A percentile compares a stretch with the other conserved stretches of the same genome.
Conservation (phyloP, 2,888 invertebrate genomes). For the Alitta virens region DNA sequence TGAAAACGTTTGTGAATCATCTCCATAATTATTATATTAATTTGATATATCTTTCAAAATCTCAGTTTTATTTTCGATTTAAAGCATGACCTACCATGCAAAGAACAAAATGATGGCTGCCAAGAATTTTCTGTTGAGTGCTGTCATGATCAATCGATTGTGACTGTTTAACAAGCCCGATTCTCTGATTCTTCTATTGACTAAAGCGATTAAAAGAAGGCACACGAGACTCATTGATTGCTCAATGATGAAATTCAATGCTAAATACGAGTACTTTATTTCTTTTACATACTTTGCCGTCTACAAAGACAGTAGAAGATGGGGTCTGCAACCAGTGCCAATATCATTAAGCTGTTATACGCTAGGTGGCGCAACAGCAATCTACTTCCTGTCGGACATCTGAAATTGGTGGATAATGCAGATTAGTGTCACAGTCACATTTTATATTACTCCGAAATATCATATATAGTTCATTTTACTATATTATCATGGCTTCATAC, state of each 20-base stretch:
- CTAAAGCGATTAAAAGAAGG: too few species aligned
- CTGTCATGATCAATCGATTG: conserved; percentile 5
- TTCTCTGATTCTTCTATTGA: conserved; percentile 6
- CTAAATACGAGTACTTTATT: too few species aligned
- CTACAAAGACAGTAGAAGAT: conserved; percentile 1
- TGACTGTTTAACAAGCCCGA: conserved; percentile 13
- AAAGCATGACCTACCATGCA: conserved; percentile 10
- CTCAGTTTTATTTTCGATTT: too few species aligned
- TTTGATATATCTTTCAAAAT: too few species aligned
- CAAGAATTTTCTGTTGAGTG: conserved; percentile 4
- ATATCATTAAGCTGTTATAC: conserved; percentile 4
- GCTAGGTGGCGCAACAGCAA: conserved; percentile 1
- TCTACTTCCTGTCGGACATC: conserved; percentile 4
- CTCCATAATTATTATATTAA: too few species aligned
- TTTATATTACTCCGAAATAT: too few species aligned
- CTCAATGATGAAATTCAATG: background rate
- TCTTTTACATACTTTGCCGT: conserved; percentile 4
- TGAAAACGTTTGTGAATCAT: too few species aligned
- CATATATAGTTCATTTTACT: too few species aligned
- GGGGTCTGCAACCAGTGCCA: conserved; percentile 10
- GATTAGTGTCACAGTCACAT: background rate
- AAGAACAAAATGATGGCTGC: conserved; percentile 4
- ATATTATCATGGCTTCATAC: too few species aligned
- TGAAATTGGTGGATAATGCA: background rate
- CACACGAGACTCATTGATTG: background rate